Conservation (phyloP, 2,888 invertebrate genomes). For the Lobophora halterata region DNA sequence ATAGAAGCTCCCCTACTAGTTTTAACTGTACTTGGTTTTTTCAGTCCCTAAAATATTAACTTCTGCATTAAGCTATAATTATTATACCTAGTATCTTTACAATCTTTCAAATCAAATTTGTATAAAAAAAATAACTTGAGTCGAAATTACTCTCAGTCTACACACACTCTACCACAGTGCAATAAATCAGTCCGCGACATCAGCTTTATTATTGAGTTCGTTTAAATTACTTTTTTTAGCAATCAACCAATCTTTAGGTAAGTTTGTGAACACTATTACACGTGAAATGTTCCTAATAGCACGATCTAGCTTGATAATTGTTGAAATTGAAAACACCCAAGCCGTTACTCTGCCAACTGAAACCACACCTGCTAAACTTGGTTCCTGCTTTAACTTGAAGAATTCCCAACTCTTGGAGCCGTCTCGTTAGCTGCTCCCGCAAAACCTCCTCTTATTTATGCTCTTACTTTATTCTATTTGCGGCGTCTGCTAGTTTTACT, state of each 20-base stretch:
- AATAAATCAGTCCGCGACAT: no score
- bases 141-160: no score
- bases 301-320: constrained; percentile 45
- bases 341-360: constrained; percentile 39
- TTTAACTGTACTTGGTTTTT: no score
- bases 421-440: constrained; percentile 71
- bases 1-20: no score
- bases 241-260: constrained; percentile 1
- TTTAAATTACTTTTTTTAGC: no score
- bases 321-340: constrained; percentile 52
- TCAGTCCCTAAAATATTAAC: no score
- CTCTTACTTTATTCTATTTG: constrained; percentile 70
- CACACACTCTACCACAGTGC: no score
- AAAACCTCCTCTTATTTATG: constrained; percentile 75
- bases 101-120: no score
- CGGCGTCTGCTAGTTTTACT: constrained; percentile 37
- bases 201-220: no score
- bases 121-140: no score
- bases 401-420: constrained; percentile 50
- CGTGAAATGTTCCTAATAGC: constrained; percentile 11
- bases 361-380: constrained; percentile 61
- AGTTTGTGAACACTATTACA: constrained; percentile 2
- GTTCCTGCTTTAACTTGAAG: constrained; percentile 42
- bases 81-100: no score
- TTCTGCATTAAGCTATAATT: no score